These are phyloP conservation scores for Mellivora capensis DNA, from an alignment of 2,113 vertebrate species.

Conservation along the genomic window DNA sequence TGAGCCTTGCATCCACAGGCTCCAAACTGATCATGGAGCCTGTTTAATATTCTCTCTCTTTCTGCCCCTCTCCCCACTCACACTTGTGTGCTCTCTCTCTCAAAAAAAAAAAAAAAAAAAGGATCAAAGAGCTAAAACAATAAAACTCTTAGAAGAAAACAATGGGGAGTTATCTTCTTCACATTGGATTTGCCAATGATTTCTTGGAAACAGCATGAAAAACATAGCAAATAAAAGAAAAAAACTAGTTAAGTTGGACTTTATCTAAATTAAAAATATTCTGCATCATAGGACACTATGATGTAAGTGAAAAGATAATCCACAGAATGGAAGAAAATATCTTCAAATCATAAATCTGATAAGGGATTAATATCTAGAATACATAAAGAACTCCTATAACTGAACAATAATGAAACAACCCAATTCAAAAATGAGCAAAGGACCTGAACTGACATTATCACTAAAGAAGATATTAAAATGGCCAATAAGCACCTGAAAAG, in stretches of 20 bases:
- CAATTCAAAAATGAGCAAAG: not conserved
- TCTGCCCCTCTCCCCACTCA: too few relatives aligned
- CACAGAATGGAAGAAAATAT: not conserved
- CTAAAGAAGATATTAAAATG: not conserved
- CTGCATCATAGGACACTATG: not conserved
- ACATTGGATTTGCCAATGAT: not conserved
- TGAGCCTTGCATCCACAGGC: too few relatives aligned
- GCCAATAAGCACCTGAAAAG: not conserved
- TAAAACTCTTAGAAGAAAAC: not conserved
- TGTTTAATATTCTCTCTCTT: too few relatives aligned
- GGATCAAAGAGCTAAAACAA: not conserved
- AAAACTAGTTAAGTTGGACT: not conserved
- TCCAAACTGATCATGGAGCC: too few relatives aligned
- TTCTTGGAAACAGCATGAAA: not conserved
- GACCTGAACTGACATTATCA: not conserved
- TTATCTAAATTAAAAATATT: not conserved
- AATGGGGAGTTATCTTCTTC: not conserved
- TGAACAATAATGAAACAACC: not conserved
- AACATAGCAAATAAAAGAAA: not conserved
- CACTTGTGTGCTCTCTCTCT: too few relatives aligned
- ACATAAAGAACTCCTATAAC: not conserved
- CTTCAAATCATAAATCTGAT: not conserved
- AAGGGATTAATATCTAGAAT: not conserved
- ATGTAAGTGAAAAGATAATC: not conserved
- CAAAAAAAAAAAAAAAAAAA: not conserved